phyloP scores from a whole-genome alignment of 2,113 vertebrate genomes.

The Neodon shergylaensis region DNA sequence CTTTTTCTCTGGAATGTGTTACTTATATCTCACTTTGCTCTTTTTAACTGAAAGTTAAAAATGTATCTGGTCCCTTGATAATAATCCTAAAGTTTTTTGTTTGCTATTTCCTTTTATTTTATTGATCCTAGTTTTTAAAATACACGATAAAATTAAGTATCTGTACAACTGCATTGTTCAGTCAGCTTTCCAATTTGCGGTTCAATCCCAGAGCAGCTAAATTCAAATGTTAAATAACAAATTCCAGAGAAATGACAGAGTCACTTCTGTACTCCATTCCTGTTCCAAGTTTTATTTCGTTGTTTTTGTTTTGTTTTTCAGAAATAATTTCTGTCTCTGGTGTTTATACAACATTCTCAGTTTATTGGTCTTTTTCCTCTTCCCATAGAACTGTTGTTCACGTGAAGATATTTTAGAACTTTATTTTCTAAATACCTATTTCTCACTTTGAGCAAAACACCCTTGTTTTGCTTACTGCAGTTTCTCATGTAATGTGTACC shows the following conservation, averaged over 20 bases:
- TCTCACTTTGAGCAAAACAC: neutral
- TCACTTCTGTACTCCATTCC: neutral
- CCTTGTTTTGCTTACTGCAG: neutral
- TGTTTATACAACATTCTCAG: neutral
- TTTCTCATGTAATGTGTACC: neutral
- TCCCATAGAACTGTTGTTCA: neutral
- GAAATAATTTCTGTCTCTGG: neutral
- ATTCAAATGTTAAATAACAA: constrained; percentile 11
- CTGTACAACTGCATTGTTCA: neutral
- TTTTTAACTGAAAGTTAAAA: neutral
- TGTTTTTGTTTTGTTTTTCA: neutral
- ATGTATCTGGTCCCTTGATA: neutral
- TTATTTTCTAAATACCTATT: neutral
- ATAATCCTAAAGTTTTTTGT: neutral
- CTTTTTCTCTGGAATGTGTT: neutral
- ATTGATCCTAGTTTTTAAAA: neutral
- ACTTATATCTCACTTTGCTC: neutral
- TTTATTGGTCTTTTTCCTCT: neutral
- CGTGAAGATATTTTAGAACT: neutral
- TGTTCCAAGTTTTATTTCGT: neutral
- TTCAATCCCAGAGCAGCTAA: neutral
- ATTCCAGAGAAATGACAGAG: neutral
- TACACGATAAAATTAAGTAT: neutral
- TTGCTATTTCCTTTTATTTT: too few species aligned
- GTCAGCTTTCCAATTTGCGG: neutral